A percentile compares a stretch with the other conserved stretches of the same genome.
Conservation (phyloP, 2,888 invertebrate species). For the Gari tellinella region DNA sequence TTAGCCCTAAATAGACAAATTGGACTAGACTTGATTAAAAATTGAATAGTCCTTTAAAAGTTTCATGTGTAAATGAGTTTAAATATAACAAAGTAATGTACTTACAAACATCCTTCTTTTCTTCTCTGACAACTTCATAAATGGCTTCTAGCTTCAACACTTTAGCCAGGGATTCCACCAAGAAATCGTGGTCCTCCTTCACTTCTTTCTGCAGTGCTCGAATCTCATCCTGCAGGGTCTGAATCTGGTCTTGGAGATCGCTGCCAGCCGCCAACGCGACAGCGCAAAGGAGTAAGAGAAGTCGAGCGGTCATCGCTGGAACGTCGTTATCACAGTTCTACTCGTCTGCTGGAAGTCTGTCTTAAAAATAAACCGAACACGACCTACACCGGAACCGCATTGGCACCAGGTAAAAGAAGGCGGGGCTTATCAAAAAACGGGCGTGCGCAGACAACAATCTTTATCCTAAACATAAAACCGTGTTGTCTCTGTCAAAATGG, state of each 20-base stretch:
- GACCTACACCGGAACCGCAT: background rate
- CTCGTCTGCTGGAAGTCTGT: background rate
- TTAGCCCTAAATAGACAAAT: too few relatives aligned
- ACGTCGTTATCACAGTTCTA: too few relatives aligned
- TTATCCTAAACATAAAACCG: too few relatives aligned
- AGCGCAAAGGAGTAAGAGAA: slow-evolving; percentile 22
- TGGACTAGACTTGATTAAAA: too few relatives aligned
- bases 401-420: too few relatives aligned
- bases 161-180: slow-evolving; percentile 19
- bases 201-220: slow-evolving; percentile 23
- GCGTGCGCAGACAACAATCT: too few relatives aligned
- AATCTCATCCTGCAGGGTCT: slow-evolving; percentile 37
- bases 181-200: slow-evolving; percentile 38
- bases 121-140: background rate
- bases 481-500: too few relatives aligned
- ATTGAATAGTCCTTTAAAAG: too few relatives aligned
- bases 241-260: slow-evolving; percentile 38
- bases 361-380: background rate
- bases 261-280: slow-evolving; percentile 18
- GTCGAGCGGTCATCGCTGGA: slow-evolving; percentile 37
- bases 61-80: too few relatives aligned
- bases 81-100: too few relatives aligned
- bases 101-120: too few relatives aligned
- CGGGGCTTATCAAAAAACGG: too few relatives aligned
- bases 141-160: slow-evolving; percentile 29